A percentile compares a stretch with the other conserved stretches of the same genome.
These are phyloP conservation scores for Clarias macrocephalus DNA, from an alignment of 2,113 vertebrate genomes.

Conservation along the genomic window DNA sequence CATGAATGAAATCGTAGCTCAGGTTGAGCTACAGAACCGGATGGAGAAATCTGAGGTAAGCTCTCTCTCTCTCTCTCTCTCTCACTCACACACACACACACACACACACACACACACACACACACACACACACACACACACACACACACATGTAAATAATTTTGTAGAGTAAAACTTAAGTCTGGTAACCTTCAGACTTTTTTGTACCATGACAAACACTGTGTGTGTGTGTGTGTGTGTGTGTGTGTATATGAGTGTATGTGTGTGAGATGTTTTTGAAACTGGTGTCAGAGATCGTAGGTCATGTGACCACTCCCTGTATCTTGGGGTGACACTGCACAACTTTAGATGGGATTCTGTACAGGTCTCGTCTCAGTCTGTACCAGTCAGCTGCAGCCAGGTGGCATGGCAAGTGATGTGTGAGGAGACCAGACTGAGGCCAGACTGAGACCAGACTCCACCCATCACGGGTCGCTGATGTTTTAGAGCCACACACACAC, in stretches of 20 bases:
- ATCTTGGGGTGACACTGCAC: no score
- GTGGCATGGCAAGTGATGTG: no score
- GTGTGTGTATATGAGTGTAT: neutral
- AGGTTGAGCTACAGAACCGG: constrained; percentile 88
- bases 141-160: neutral
- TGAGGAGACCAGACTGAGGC: no score
- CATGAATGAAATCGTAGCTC: constrained; percentile 92
- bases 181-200: neutral
- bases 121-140: neutral
- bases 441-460: no score
- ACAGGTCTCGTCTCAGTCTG: no score
- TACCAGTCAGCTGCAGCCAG: no score
- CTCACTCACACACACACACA: neutral
- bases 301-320: no score
- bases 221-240: no score
- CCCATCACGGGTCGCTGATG: no score
- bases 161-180: neutral
- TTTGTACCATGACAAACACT: neutral
- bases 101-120: neutral
- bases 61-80: neutral
- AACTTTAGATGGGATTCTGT: no score
- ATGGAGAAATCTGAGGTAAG: constrained; percentile 92
- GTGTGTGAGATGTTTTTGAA: neutral
- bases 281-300: neutral
- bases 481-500: no score